These are phyloP conservation scores for Meliscaeva auricollis DNA, from an alignment of 2,888 invertebrate species.

Conservation along the genomic window DNA sequence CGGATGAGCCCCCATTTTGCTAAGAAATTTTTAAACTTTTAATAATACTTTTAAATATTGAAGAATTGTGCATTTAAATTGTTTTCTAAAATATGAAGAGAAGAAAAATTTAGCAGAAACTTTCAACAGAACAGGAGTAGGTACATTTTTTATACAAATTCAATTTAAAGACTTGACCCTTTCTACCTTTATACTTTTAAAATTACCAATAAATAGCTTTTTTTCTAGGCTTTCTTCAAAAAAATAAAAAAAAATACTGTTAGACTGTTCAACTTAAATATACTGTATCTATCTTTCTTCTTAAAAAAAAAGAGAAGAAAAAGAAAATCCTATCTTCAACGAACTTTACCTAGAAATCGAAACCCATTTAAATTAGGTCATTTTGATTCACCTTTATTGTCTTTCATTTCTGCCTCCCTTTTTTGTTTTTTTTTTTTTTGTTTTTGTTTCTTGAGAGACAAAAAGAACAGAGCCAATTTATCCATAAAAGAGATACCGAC, in stretches of 20 bases:
- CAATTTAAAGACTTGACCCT: not conserved
- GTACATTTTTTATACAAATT: not conserved
- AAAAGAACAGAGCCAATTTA: slow-evolving; percentile 41
- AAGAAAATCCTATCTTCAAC: not conserved
- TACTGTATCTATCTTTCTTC: not conserved
- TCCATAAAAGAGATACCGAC: slow-evolving; percentile 49
- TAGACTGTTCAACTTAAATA: not conserved
- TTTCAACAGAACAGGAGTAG: no score
- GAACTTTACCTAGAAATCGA: slow-evolving; percentile 55
- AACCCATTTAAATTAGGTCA: slow-evolving; percentile 71
- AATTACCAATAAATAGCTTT: not conserved
- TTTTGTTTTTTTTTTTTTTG: slow-evolving; percentile 7
- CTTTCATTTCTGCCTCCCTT: slow-evolving; percentile 11
- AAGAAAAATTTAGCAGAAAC: no score
- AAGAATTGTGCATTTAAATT: no score
- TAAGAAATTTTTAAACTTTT: no score
- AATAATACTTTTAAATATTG: no score
- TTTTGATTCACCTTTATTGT: slow-evolving; percentile 62
- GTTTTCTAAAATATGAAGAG: no score
- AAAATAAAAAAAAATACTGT: not conserved
- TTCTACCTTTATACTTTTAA: not conserved
- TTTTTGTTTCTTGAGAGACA: slow-evolving; percentile 26
- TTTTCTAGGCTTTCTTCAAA: not conserved
- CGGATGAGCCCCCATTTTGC: no score
- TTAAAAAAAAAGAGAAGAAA: not conserved